Base-by-base conservation (phyloP, 2,888 invertebrate genomes). In the Cheilosia urbana region DNA sequence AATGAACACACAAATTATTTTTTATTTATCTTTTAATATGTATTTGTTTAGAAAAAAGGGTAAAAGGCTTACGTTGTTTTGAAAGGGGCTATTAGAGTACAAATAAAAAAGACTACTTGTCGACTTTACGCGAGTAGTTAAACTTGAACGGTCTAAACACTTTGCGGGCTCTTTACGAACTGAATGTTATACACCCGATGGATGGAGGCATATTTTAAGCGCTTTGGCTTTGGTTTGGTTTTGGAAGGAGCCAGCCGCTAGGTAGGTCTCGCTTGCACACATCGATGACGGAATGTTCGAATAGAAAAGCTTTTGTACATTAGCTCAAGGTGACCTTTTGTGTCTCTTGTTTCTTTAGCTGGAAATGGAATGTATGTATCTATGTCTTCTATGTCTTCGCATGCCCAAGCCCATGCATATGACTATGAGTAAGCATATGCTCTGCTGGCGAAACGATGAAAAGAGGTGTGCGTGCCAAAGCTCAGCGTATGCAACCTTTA, bases 141-240 rank as follows among this genome's bases (percentile, higher is more conserved):
- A 47, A 62, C 11, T 60, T 42, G 0, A 19, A 76, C 55, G 71
- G 79, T 76, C 79, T 79, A 60, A 47, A 84, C 84, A 71, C 69
- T 90, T 89, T 89, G 90, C 88, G 88, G 88, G 88, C 84, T 90
- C 87, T 88, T 80, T 88, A 79, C 88, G 89, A 89, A 90, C 90
- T 91, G 90, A 85, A 65, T 85, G 57, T 63, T 72, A 21, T 62
- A 76, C 76, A 76, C 51, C 68, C 76, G 68, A 37, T 42, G 55
- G 45, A 53, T 63, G 57, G 68, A 69, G 58, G 69, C 75, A 79
- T 40, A 27, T 65, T 68, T 42, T 68, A 76, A 66, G 53, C 68
- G 53, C 27, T 78, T n/a, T 60, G 68, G 53, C 27, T 78, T n/a
- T 60, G 68, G 68, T 68, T 40, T 30, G 62, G 60, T 66, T 75